A percentile compares a stretch with the other conserved stretches of the same genome.
These are phyloP conservation scores for Puffinus mauretanicus DNA, from an alignment of 2,113 vertebrate species.

Conservation along the genomic window DNA sequence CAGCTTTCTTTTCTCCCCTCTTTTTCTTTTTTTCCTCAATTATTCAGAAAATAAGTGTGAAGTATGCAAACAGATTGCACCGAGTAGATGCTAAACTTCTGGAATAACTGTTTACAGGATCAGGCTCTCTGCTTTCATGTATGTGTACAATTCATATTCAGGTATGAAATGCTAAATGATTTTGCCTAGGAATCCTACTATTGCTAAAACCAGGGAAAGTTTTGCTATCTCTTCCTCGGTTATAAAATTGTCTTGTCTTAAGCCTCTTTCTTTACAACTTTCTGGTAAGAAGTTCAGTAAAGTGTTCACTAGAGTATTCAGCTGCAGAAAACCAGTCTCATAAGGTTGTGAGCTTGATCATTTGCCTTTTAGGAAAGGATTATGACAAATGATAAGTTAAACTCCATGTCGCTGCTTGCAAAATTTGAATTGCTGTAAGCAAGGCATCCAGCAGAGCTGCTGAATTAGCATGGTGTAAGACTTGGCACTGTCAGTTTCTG, in stretches of 20 bases:
- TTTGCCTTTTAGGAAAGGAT: neutral
- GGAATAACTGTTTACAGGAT: neutral
- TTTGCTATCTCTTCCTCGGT: neutral
- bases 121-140: neutral
- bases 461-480: neutral
- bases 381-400: neutral
- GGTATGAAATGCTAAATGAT: neutral
- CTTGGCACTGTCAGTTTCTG: neutral
- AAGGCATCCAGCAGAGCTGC: neutral
- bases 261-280: neutral
- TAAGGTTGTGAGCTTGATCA: neutral
- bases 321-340: neutral
- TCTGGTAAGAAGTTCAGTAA: neutral
- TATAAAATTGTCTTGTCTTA: neutral
- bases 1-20: neutral
- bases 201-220: neutral
- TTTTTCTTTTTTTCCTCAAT: neutral
- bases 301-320: neutral
- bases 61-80: neutral
- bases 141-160: neutral
- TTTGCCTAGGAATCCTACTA: neutral
- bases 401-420: neutral
- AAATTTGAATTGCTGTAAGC: neutral
- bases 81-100: neutral
- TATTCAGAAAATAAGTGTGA: neutral